Conservation (phyloP, 2,113 vertebrate genomes). For the Brienomyrus longianalis region DNA sequence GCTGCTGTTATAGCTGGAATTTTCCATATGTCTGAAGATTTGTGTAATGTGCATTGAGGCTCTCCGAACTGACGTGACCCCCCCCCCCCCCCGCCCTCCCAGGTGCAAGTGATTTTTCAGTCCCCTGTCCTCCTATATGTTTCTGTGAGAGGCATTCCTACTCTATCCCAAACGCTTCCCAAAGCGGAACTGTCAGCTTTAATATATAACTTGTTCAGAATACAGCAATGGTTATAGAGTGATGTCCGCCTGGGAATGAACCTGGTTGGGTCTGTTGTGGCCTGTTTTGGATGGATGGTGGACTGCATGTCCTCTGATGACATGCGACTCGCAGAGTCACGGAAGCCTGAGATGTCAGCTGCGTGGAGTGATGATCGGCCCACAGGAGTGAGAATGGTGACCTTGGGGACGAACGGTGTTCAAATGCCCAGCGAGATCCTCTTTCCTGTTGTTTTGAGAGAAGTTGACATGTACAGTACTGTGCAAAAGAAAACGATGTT, state of each 20-base stretch:
- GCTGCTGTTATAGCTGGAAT: neutral
- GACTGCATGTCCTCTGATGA: neutral
- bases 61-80: neutral
- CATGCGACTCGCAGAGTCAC: neutral
- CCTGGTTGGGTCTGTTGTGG: neutral
- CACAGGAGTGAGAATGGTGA: neutral
- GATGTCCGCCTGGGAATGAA: neutral
- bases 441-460: neutral
- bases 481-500: neutral
- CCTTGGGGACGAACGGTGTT: neutral
- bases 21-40: conserved; percentile 5
- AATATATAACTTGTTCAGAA: neutral
- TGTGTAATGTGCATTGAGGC: neutral
- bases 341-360: neutral
- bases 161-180: neutral
- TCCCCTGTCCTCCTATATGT: neutral
- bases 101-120: neutral
- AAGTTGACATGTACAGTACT: neutral
- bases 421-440: neutral
- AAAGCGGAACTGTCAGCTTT: neutral
- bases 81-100: neutral
- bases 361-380: neutral
- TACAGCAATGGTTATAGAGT: neutral
- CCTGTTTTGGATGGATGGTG: neutral
- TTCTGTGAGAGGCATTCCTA: neutral